These are phyloP conservation scores for Zootoca vivipara DNA, from an alignment of 2,113 vertebrate genomes.

Conservation along the genomic window DNA sequence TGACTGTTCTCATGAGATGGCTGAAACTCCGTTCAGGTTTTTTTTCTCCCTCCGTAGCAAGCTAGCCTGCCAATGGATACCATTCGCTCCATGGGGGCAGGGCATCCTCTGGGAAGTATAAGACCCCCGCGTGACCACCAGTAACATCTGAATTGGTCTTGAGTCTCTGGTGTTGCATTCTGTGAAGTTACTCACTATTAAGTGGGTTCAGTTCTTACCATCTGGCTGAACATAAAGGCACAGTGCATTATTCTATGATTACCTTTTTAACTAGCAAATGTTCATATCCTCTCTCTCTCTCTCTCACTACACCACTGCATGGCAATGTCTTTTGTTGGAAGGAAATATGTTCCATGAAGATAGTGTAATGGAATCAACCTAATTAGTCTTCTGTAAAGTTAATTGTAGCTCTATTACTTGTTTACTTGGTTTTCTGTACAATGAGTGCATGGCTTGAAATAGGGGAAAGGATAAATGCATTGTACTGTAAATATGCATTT, in stretches of 20 bases:
- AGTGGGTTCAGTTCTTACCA: neutral
- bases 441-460: constrained; percentile 33
- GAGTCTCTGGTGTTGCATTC: neutral
- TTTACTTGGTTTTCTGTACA: constrained; percentile 49
- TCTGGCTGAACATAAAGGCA: neutral
- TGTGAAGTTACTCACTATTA: neutral
- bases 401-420: constrained; percentile 33
- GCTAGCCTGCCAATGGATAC: neutral
- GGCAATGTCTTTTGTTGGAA: constrained; percentile 19
- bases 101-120: neutral
- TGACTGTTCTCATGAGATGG: neutral
- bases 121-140: neutral
- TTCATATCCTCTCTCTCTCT: neutral
- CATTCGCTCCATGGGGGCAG: neutral
- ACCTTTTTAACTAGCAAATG: neutral
- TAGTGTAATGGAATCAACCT: constrained; percentile 32
- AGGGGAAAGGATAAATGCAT: constrained; percentile 23
- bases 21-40: neutral
- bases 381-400: constrained; percentile 52
- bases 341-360: constrained; percentile 17
- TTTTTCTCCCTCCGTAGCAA: neutral
- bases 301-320: neutral
- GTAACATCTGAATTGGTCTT: neutral
- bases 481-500: constrained; percentile 41
- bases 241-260: neutral